Conservation (phyloP, 2,797 vertebrate genomes). For the Lutjanus campechanus region DNA sequence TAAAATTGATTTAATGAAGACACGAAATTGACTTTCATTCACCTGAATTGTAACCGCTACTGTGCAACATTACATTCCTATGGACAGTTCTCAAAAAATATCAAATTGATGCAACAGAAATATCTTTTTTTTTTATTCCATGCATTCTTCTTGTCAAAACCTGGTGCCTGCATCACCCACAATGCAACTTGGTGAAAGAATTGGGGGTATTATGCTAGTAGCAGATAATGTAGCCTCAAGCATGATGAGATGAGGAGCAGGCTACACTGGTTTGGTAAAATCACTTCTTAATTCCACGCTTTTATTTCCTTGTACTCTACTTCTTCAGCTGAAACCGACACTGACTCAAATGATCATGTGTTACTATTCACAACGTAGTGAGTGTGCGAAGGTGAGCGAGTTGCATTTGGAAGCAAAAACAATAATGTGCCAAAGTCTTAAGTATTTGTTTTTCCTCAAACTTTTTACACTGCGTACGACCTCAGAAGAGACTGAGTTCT, state of each 20-base stretch:
- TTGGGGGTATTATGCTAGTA: background rate
- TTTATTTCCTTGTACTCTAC: background rate
- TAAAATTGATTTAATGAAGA: background rate
- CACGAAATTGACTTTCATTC: conserved; percentile 10
- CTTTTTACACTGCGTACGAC: too few species aligned
- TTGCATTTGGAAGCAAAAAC: too few species aligned
- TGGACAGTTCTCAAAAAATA: background rate
- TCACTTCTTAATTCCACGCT: too few species aligned
- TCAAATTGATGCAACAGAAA: conserved; percentile 6
- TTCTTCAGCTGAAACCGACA: background rate
- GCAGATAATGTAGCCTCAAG: background rate
- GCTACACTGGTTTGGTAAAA: too few species aligned
- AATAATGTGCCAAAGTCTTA: too few species aligned
- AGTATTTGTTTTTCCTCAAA: too few species aligned
- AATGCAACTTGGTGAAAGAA: background rate
- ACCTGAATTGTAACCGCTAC: background rate
- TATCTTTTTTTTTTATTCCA: background rate
- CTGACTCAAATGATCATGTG: background rate
- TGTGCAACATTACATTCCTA: background rate
- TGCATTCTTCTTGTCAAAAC: background rate
- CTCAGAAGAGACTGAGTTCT: too few species aligned
- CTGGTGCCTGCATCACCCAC: background rate
- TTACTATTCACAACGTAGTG: too few species aligned
- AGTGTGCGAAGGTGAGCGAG: too few species aligned
- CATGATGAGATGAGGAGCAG: background rate